phyloP scores from a whole-genome alignment of 2,888 invertebrate species.

The Ametastegia equiseti region DNA sequence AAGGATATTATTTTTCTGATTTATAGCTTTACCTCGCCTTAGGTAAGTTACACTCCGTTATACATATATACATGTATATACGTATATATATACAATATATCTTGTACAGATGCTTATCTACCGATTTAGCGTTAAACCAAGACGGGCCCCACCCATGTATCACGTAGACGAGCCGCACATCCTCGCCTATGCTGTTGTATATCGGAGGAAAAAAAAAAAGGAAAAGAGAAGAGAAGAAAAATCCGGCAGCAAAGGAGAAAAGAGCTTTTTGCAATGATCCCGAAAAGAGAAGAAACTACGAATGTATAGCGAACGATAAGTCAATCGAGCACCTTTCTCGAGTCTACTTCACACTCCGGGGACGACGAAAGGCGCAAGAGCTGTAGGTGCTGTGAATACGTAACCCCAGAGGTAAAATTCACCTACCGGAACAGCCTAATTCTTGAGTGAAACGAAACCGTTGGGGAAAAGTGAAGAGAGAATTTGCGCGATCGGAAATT shows the following conservation, averaged over 20 bases:
- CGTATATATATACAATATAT: not conserved
- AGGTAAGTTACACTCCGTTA: not conserved
- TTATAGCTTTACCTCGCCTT: constrained; percentile 36
- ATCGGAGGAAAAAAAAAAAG: not conserved
- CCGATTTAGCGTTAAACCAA: not conserved
- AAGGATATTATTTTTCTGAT: constrained; percentile 45
- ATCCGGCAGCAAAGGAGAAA: not conserved
- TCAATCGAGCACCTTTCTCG: constrained; percentile 19
- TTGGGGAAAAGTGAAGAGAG: not conserved
- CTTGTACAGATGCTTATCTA: not conserved
- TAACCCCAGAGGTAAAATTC: not conserved
- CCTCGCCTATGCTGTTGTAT: not conserved
- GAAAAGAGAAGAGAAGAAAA: not conserved
- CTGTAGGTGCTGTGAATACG: not conserved
- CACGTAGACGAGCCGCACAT: not conserved
- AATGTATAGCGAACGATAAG: constrained; percentile 25
- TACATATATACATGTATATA: not conserved
- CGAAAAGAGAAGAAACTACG: constrained; percentile 48
- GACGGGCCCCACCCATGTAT: not conserved
- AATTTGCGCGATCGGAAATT: not conserved
- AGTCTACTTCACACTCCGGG: not conserved
- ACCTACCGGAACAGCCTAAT: not conserved
- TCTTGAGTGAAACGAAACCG: not conserved
- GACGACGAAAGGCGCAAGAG: not conserved
- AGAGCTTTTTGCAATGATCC: not conserved